Conservation (phyloP, 2,113 vertebrate species). For the Gopherus evgoodei region DNA sequence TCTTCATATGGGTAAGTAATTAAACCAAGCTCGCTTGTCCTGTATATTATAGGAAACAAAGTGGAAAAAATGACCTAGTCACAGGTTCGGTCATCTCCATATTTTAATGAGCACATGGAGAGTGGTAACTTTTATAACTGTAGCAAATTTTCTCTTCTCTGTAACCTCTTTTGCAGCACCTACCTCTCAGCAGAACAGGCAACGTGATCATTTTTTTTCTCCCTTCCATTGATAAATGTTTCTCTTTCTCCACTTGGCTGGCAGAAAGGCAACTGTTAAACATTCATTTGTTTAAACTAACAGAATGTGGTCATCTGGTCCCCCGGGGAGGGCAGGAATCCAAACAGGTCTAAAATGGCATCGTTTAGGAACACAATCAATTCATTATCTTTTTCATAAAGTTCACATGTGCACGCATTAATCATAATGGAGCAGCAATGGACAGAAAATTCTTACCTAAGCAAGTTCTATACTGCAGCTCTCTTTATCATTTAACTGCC, state of each 20-base stretch:
- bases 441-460: constrained; percentile 80
- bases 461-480: constrained; percentile 74
- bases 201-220: constrained; percentile 51
- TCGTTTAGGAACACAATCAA: constrained; percentile 77
- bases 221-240: constrained; percentile 72
- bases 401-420: constrained; percentile 75
- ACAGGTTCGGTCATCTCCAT: neutral
- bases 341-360: constrained; percentile 77
- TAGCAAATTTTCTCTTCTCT: constrained; percentile 16
- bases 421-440: constrained; percentile 72
- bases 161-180: constrained; percentile 12
- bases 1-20: neutral
- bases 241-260: constrained; percentile 68
- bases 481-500: constrained; percentile 78
- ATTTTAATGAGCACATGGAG: neutral
- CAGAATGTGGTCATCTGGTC: constrained; percentile 75
- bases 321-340: constrained; percentile 52
- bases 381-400: constrained; percentile 83
- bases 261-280: constrained; percentile 73
- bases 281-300: constrained; percentile 79
- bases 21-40: neutral
- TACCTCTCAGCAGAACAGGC: constrained; percentile 34
- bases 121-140: neutral
- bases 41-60: neutral
- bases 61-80: neutral